Evolutionary conservation across 2,113 vertebrate species (phyloP).

Genomic region (Thunnus thynnus): DNA sequence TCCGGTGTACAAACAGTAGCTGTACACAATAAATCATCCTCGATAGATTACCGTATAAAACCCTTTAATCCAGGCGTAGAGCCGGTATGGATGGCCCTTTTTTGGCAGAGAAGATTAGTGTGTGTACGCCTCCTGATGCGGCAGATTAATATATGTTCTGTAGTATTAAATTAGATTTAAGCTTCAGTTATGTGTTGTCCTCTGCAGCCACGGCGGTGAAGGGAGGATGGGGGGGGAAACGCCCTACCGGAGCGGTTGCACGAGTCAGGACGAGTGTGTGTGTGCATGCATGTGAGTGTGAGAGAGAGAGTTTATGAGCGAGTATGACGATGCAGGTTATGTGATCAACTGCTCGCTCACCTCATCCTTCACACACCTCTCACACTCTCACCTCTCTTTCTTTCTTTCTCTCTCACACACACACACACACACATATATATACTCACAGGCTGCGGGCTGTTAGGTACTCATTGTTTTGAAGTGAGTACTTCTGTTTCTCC

Average conservation of each 20-base stretch:
- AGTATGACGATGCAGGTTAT: constrained; percentile 57
- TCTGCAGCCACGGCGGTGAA: constrained; percentile 41
- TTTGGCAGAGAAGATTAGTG: constrained; percentile 62
- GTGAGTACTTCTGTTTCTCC: constrained; percentile 46
- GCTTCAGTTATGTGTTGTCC: constrained; percentile 13
- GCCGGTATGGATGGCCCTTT: constrained; percentile 51
- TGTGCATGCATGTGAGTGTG: constrained; percentile 16
- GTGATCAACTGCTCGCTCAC: constrained; percentile 32
- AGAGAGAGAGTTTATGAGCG: constrained; percentile 28
- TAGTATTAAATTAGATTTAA: constrained; percentile 54
- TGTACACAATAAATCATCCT: constrained; percentile 47
- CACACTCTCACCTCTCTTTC: background rate
- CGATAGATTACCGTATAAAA: constrained; percentile 60
- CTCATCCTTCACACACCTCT: constrained; percentile 37
- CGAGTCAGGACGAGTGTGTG: background rate
- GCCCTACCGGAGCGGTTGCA: constrained; percentile 48
- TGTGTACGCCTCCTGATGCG: constrained; percentile 36
- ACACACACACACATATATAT: constrained; percentile 30
- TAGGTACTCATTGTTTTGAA: constrained; percentile 35
- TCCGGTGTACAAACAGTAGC: constrained; percentile 45
- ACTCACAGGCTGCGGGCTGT: constrained; percentile 22
- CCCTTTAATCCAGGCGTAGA: constrained; percentile 67
- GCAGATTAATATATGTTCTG: constrained; percentile 66
- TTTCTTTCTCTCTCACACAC: background rate
- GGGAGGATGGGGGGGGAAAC: constrained; percentile 36